Evolutionary conservation across 2,113 vertebrate species (phyloP).

Genomic region (Hystrix cristata): DNA sequence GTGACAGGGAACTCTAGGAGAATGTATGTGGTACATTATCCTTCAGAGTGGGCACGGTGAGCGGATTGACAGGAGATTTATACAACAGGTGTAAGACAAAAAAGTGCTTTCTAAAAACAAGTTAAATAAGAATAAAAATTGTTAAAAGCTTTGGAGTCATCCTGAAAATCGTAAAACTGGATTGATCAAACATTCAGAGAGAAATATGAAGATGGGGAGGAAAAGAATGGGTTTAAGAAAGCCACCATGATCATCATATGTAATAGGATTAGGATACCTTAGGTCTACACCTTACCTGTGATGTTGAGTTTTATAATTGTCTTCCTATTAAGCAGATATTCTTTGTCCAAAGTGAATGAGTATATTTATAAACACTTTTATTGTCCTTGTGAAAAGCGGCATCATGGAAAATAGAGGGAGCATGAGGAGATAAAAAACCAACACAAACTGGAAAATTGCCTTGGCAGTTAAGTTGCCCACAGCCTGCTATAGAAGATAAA

Average conservation of each 20-base stretch:
- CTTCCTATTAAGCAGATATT: not conserved
- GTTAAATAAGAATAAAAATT: not conserved
- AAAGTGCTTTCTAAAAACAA: not conserved
- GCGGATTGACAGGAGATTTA: not conserved
- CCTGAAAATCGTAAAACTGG: not conserved
- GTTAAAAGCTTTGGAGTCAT: not conserved
- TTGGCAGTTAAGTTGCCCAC: not conserved
- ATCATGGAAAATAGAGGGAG: not conserved
- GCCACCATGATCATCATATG: not conserved
- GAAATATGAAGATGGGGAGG: not conserved
- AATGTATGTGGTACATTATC: not conserved
- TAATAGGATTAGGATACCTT: no score
- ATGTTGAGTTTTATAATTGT: not conserved
- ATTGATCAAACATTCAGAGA: not conserved
- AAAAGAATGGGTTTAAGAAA: not conserved
- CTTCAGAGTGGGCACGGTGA: not conserved
- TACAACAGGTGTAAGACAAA: not conserved
- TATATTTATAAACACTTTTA: not conserved
- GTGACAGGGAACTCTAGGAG: not conserved
- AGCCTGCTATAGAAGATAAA: not conserved
- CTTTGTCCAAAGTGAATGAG: not conserved
- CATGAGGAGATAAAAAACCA: not conserved
- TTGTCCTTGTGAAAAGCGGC: not conserved
- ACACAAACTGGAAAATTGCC: no score
- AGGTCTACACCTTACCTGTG: not conserved